Conservation (phyloP, 1,140 invertebrate genomes). For the Stegodyphus mimosarum region DNA sequence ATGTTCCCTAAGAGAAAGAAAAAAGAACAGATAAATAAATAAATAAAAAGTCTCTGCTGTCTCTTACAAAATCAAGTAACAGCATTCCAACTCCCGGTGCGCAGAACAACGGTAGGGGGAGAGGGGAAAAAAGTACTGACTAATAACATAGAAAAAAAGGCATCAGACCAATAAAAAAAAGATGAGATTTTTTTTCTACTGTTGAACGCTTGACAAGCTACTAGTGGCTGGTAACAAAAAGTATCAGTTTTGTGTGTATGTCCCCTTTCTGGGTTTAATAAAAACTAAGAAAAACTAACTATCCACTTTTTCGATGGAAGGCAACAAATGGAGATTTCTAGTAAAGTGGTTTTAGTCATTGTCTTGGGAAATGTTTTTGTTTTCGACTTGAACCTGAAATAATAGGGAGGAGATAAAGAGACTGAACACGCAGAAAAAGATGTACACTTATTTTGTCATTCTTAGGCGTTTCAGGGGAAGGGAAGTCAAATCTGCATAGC, state of each 20-base stretch:
- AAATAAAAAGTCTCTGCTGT: neutral
- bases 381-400: too few species aligned
- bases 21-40: neutral
- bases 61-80: conserved; percentile 41
- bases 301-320: conserved; percentile 22
- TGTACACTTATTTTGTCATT: too few species aligned
- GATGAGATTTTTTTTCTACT: neutral
- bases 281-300: conserved; percentile 15
- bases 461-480: too few species aligned
- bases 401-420: too few species aligned
- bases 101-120: neutral
- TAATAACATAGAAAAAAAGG: conserved; percentile 3
- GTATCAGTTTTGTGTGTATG: conserved; percentile 32
- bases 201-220: conserved; percentile 45
- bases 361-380: too few species aligned
- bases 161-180: neutral
- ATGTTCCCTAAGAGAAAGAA: neutral
- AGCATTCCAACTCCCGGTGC: conserved; percentile 14
- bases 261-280: conserved; percentile 25
- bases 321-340: neutral
- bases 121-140: neutral
- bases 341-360: neutral
- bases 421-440: too few species aligned
- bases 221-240: conserved; percentile 37
- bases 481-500: too few species aligned